These are phyloP conservation scores for Tragelaphus oryx DNA, from an alignment of 2,797 vertebrate species.

Conservation along the genomic window DNA sequence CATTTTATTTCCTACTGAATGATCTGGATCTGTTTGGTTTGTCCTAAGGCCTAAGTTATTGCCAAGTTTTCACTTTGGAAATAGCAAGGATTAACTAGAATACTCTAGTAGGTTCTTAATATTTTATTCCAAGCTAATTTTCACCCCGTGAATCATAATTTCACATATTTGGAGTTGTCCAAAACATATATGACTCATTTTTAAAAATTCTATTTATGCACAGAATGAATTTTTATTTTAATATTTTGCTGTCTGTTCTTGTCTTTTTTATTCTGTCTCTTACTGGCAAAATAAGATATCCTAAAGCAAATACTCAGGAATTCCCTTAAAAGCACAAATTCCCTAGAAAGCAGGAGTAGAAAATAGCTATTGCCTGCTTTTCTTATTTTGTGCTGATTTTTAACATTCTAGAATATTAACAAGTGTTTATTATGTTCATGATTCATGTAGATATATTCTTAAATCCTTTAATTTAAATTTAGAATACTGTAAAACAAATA, in stretches of 20 bases:
- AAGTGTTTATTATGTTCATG: slow-evolving; percentile 9
- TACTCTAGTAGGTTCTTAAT: neutral
- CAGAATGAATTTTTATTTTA: slow-evolving; percentile 36
- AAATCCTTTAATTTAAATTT: slow-evolving; percentile 40
- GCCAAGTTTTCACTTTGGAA: slow-evolving; percentile 26
- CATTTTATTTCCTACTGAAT: slow-evolving; percentile 21
- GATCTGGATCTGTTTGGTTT: neutral
- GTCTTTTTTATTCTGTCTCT: neutral
- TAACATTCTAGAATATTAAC: neutral
- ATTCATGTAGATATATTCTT: slow-evolving; percentile 35
- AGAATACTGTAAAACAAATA: slow-evolving; percentile 26
- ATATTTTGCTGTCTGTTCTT: neutral
- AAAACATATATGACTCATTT: slow-evolving; percentile 10
- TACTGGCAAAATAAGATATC: slow-evolving; percentile 2
- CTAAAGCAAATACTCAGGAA: slow-evolving; percentile 6
- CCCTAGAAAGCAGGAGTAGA: slow-evolving; percentile 3
- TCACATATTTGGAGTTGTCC: neutral
- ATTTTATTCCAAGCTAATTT: slow-evolving; percentile 19
- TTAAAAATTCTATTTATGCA: neutral
- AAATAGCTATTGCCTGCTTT: neutral
- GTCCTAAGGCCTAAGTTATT: neutral
- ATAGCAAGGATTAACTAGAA: neutral
- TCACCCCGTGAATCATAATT: neutral
- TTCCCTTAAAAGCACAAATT: slow-evolving; percentile 15
- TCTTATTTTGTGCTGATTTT: slow-evolving; percentile 37